Evolutionary conservation across 37 sponge, comb jelly and placozoan species (phyloP).

Genomic region (Haliclona indistincta): DNA sequence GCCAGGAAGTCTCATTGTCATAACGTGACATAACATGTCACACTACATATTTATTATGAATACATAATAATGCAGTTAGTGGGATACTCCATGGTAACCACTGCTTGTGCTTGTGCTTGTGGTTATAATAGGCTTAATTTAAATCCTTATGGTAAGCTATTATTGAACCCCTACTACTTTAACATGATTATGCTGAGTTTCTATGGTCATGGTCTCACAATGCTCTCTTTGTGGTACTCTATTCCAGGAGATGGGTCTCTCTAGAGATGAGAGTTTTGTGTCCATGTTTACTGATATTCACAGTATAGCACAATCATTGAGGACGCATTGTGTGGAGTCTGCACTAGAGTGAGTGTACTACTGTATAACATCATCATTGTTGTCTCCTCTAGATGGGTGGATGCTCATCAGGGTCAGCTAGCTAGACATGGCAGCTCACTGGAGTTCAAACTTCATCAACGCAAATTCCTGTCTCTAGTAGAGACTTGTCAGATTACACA

Average conservation of each 20-base stretch:
- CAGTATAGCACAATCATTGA: constrained; percentile 62
- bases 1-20: no score
- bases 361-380: background rate
- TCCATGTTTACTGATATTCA: constrained; percentile 74
- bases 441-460: constrained; percentile 77
- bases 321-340: constrained; percentile 41
- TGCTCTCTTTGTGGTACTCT: constrained; percentile 3
- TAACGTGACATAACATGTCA: no score
- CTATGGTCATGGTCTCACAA: background rate
- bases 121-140: no score
- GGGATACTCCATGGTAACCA: no score
- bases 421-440: constrained; percentile 49
- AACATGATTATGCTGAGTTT: background rate
- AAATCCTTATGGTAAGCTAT: no score
- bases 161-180: no score
- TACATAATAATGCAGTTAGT: no score
- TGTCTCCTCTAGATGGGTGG: constrained; percentile 54
- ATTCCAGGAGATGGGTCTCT: constrained; percentile 54
- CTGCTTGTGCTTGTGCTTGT: no score
- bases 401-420: constrained; percentile 36
- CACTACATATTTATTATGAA: no score
- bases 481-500: constrained; percentile 17
- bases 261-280: constrained; percentile 34
- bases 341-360: constrained; percentile 60
- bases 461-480: constrained; percentile 72